A percentile compares a stretch with the other conserved stretches of the same genome.
Conservation (phyloP, 2,888 invertebrate genomes). For the Rhodophaea formosa region DNA sequence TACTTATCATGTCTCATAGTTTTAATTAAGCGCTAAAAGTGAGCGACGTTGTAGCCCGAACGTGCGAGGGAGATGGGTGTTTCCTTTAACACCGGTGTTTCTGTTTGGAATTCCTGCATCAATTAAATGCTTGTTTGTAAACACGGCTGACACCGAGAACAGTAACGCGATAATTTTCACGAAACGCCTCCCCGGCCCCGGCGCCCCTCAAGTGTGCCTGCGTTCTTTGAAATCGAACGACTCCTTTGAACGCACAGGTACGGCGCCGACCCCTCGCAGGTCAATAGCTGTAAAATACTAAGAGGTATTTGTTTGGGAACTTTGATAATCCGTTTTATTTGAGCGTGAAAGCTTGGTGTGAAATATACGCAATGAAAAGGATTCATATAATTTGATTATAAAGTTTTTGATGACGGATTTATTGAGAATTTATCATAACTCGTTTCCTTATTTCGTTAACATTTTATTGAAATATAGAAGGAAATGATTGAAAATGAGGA, state of each 20-base stretch:
- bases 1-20: constrained; percentile 19
- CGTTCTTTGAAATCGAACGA: constrained; percentile 47
- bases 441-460: no score
- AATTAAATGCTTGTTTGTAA: constrained; percentile 74
- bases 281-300: constrained; percentile 32
- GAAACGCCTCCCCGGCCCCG: constrained; percentile 52
- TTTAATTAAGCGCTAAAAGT: constrained; percentile 30
- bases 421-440: no score
- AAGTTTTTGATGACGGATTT: neutral
- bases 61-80: constrained; percentile 46
- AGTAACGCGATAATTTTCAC: constrained; percentile 57
- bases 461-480: no score
- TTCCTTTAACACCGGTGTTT: constrained; percentile 65
- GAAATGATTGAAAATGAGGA: no score
- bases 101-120: constrained; percentile 71
- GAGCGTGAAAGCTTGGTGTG: constrained; percentile 5
- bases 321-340: constrained; percentile 17
- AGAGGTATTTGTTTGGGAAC: constrained; percentile 13
- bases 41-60: constrained; percentile 34
- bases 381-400: neutral
- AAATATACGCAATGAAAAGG: constrained; percentile 1
- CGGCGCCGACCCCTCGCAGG: constrained; percentile 34
- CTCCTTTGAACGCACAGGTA: constrained; percentile 44
- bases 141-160: constrained; percentile 56
- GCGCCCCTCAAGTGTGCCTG: constrained; percentile 22